Conservation (phyloP, 2,797 vertebrate species). For the Lithobates sylvaticus region DNA sequence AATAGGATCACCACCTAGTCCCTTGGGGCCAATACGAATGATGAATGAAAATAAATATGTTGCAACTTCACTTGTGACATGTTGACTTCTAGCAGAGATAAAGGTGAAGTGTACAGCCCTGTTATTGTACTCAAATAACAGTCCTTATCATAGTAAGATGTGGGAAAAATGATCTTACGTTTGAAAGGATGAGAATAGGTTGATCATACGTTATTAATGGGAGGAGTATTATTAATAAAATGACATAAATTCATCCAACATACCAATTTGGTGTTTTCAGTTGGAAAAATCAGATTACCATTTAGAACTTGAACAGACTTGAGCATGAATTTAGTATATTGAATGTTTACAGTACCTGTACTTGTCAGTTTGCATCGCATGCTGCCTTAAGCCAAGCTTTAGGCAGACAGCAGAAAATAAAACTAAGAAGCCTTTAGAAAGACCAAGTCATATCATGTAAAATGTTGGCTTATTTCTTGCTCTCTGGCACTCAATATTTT, state of each 20-base stretch:
- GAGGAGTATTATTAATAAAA: neutral
- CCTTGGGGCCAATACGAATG: constrained; percentile 24
- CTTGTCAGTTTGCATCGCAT: neutral
- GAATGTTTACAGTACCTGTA: neutral
- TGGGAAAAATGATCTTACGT: neutral
- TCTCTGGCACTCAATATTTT: neutral
- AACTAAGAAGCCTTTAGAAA: neutral
- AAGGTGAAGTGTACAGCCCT: neutral
- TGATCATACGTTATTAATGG: neutral
- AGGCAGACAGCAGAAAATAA: neutral
- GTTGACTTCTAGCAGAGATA: neutral
- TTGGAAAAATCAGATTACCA: constrained; percentile 5
- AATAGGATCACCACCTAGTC: constrained; percentile 21
- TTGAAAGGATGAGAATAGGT: neutral
- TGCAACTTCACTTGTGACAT: neutral
- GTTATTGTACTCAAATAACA: neutral
- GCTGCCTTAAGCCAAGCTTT: constrained; percentile 31
- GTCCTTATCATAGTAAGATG: neutral
- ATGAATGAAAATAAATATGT: neutral
- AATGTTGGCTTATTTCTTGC: neutral
- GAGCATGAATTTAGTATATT: neutral
- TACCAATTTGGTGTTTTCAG: neutral
- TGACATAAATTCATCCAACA: constrained; percentile 4
- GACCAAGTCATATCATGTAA: constrained; percentile 7
- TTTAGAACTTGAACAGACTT: constrained; percentile 50